Conservation (phyloP, 2,113 vertebrate species). For the Lonchura striata region DNA sequence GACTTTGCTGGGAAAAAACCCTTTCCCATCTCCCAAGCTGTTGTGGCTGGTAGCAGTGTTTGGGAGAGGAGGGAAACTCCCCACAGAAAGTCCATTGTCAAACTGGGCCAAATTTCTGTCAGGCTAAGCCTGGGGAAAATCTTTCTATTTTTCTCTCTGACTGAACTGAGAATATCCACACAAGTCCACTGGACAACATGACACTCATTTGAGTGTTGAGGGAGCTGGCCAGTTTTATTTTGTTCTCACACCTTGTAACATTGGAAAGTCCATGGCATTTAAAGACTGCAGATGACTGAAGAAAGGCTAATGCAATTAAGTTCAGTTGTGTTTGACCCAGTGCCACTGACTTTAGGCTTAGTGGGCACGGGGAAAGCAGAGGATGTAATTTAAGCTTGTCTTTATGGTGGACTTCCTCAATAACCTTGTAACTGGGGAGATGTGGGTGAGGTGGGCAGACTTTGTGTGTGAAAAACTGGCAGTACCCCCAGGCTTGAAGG, state of each 20-base stretch:
- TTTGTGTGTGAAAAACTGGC: background rate
- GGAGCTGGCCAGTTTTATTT: background rate
- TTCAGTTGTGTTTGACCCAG: background rate
- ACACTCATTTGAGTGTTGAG: background rate
- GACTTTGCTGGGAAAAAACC: background rate
- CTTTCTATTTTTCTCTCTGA: too few relatives aligned
- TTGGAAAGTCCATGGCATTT: background rate
- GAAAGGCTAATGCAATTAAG: background rate
- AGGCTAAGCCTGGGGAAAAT: too few relatives aligned
- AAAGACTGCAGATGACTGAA: background rate
- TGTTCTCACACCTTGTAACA: background rate
- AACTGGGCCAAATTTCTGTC: too few relatives aligned
- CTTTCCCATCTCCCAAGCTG: background rate
- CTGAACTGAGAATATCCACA: too few relatives aligned
- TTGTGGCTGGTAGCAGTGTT: background rate
- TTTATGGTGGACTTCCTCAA: background rate
- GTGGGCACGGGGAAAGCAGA: background rate
- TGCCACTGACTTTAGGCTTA: background rate
- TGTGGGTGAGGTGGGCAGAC: background rate
- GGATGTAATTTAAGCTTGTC: background rate
- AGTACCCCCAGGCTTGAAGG: background rate
- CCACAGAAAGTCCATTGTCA: background rate
- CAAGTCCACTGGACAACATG: background rate
- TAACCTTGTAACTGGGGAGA: background rate
- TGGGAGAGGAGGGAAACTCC: background rate